Evolutionary conservation across 2,888 invertebrate genomes (phyloP), one percentile per base, ranked within the genome.

Genomic region (Macaria liturata): DNA sequence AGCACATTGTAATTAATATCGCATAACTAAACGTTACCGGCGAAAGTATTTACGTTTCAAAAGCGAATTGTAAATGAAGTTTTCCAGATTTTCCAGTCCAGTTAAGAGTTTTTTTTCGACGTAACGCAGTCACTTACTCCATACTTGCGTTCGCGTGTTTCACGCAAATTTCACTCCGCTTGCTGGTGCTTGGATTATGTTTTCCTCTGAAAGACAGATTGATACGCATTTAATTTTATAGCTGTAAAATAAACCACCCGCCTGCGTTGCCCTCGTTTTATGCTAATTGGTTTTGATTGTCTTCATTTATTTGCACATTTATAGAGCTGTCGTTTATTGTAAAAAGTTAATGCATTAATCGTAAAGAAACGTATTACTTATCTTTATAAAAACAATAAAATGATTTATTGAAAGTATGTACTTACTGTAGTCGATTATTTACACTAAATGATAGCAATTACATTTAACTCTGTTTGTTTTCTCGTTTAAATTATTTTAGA

Each of bases 41-140:
- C 80, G 90, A 90, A 90, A 90, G 86, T 84, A 84, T 81, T 80
- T 78, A 75, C 76, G 78, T 83, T 80, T 84, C 76, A 81, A 78
- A 83, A 81, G 80, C 72, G 74, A 81, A 81, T 82, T 81, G 76
- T 70, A 78, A 75, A 80, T 81, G 75, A 9, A 71, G 68, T 79
- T 85, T 85, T 84, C 77, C 80, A 84, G 81, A 83, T 83, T 86
- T 86, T 85, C 84, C 81, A 86, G 78, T 84, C 74, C 72, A 77
- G 75, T 80, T 73, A 68, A 66, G 70, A 66, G 34, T 37, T 77
- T 81, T 81, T 65, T 81, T 83, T 80, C 75, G 65, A 69, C 74
- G 76, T 67, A 79, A 71, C 74, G 73, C 76, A 78, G 77, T 83
- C 82, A 81, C 83, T 83, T 83, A 83, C 71, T 80, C 67, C 68